Percentiles rank a stretch among this genome's conserved stretches.
These are phyloP conservation scores for Crossocerus cetratus DNA, from an alignment of 2,888 invertebrate genomes.

Conservation along the genomic window DNA sequence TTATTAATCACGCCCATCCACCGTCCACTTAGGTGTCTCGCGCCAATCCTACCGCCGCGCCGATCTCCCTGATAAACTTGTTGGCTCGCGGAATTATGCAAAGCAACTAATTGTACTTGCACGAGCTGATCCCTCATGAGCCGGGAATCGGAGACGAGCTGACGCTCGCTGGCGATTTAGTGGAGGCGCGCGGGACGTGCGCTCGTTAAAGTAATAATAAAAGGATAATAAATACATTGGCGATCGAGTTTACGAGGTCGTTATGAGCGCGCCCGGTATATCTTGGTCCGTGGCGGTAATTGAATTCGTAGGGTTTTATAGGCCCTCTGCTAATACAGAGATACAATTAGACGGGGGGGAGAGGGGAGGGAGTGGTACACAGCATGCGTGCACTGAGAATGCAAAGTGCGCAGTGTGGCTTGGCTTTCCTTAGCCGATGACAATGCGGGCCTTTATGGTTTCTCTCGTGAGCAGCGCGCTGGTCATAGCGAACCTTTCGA, in stretches of 20 bases:
- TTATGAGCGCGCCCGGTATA: conserved; percentile 5
- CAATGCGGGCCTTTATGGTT: conserved; percentile 31
- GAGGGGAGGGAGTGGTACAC: neutral
- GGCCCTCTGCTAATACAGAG: neutral
- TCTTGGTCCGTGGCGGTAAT: neutral
- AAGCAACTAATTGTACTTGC: neutral
- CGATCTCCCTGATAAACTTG: neutral
- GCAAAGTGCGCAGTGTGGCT: conserved; percentile 7
- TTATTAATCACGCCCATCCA: no score
- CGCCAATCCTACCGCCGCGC: no score
- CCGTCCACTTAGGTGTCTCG: no score
- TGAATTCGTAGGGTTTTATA: conserved; percentile 1
- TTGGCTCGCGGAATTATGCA: neutral
- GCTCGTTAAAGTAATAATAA: conserved; percentile 3
- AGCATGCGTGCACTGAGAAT: no score
- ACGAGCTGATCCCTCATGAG: neutral
- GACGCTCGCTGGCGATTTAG: no score
- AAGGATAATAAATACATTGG: conserved; percentile 8
- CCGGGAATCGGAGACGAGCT: neutral
- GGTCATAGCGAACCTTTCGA: conserved; percentile 30
- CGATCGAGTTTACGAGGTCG: conserved; percentile 17
- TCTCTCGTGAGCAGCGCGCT: conserved; percentile 10
- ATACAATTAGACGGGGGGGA: neutral
- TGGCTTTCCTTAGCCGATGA: conserved; percentile 31
- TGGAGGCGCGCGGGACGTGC: neutral